These are phyloP conservation scores for Chrysoperla carnea DNA, from an alignment of 1,140 invertebrate species.

Conservation along the genomic window DNA sequence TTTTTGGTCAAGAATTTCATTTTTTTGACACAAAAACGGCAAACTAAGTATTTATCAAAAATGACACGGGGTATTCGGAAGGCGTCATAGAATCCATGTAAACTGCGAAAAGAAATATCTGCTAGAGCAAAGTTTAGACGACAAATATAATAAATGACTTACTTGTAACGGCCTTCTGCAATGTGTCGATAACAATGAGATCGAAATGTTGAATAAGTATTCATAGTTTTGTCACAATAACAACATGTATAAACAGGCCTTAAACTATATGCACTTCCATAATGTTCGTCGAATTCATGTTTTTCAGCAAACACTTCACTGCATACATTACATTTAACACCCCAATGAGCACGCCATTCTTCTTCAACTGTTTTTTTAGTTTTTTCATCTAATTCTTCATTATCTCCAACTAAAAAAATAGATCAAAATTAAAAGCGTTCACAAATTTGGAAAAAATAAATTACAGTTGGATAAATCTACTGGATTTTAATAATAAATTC, in stretches of 20 bases:
- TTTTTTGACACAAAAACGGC: no score
- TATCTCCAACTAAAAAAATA: conserved; percentile 7
- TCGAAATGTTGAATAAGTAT: conserved; percentile 21
- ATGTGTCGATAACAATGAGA: conserved; percentile 23
- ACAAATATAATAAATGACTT: conserved; percentile 3
- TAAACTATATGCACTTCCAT: conserved; percentile 13
- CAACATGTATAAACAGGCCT: conserved; percentile 20
- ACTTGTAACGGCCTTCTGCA: conserved; percentile 21
- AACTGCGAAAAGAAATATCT: no score
- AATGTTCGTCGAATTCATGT: conserved; percentile 18
- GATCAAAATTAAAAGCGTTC: neutral
- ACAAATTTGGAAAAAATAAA: neutral
- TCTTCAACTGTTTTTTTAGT: conserved; percentile 16
- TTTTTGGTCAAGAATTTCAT: no score
- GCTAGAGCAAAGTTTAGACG: neutral
- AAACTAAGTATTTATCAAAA: no score
- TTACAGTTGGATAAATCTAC: no score
- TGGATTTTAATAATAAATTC: no score
- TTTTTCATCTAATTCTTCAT: conserved; percentile 13
- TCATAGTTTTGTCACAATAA: conserved; percentile 20
- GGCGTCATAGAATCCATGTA: no score
- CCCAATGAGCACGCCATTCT: conserved; percentile 18
- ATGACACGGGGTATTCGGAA: no score
- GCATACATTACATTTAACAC: conserved; percentile 21
- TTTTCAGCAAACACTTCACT: conserved; percentile 13